These are phyloP conservation scores for Sturnira hondurensis DNA, from an alignment of 2,113 vertebrate species.

Conservation along the genomic window DNA sequence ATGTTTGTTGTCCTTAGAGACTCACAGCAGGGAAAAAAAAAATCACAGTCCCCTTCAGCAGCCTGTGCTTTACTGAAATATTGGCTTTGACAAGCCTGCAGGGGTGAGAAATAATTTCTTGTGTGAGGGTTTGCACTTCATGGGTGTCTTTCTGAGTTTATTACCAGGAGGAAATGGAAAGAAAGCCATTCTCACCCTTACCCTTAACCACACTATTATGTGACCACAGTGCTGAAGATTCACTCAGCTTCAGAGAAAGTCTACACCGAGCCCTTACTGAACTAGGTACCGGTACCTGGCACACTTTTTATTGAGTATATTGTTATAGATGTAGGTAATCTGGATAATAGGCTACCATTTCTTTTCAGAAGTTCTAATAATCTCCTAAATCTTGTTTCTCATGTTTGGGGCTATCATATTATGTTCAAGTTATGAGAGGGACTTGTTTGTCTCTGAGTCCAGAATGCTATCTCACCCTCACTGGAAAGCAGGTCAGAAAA, in stretches of 20 bases:
- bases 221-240: background rate
- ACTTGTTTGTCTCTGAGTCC: background rate
- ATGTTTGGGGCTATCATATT: background rate
- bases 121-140: conserved; percentile 64
- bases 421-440: background rate
- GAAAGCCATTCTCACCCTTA: conserved; percentile 49
- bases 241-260: background rate
- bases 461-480: background rate
- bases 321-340: background rate
- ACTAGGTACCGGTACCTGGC: background rate
- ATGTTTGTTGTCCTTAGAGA: conserved; percentile 64
- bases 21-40: conserved; percentile 36
- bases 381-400: background rate
- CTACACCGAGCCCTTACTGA: background rate
- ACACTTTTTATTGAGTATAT: background rate
- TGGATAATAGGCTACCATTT: background rate
- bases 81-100: conserved; percentile 73
- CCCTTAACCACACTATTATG: background rate
- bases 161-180: conserved; percentile 63
- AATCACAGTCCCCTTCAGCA: conserved; percentile 46
- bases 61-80: conserved; percentile 67
- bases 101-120: conserved; percentile 75
- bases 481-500: background rate
- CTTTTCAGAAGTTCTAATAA: background rate
- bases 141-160: conserved; percentile 67